Evolutionary conservation across 1,140 invertebrate species (phyloP).

Genomic region (Apis laboriosa): DNA sequence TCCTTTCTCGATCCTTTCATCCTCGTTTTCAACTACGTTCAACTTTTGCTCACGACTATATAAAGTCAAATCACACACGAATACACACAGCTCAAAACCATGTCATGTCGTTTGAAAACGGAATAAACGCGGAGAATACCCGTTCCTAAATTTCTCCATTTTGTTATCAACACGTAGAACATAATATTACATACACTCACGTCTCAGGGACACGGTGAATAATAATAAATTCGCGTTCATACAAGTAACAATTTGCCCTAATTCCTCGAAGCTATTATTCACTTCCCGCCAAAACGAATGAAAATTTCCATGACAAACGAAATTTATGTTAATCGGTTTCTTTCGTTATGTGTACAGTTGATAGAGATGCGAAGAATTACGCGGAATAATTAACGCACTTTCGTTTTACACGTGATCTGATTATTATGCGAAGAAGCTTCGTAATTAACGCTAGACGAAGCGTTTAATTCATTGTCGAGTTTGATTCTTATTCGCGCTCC

Average conservation of each 20-base stretch:
- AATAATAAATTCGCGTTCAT: background rate
- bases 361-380: background rate
- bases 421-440: slow-evolving; percentile 2
- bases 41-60: background rate
- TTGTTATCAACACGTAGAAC: background rate
- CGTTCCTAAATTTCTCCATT: background rate
- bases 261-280: background rate
- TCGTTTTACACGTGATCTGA: slow-evolving; percentile 36
- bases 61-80: too few species aligned
- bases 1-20: background rate
- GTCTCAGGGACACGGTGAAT: background rate
- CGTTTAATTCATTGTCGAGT: slow-evolving; percentile 17
- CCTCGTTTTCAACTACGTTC: background rate
- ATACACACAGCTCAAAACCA: too few species aligned
- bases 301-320: background rate
- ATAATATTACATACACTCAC: background rate
- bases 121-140: background rate
- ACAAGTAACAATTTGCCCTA: background rate
- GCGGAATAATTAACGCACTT: slow-evolving; percentile 20
- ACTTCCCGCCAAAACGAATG: background rate
- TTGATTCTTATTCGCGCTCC: background rate
- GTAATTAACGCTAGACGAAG: slow-evolving; percentile 11
- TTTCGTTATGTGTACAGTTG: background rate
- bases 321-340: background rate
- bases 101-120: background rate